phyloP scores from a whole-genome alignment of 2,888 invertebrate species.

The Keiferia lycopersicella region DNA sequence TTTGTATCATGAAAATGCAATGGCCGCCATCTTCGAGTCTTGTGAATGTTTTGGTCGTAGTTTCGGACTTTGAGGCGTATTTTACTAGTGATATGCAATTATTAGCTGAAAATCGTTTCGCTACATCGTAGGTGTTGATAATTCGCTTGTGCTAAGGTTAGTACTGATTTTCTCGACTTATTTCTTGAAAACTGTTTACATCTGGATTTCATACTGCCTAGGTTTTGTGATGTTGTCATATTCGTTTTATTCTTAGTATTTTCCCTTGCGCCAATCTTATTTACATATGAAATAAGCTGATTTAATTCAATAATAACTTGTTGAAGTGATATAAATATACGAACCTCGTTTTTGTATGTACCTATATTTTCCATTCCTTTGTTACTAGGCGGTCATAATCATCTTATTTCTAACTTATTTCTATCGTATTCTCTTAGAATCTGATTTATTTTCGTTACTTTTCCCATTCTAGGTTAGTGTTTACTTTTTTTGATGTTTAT shows the following conservation, averaged over 20 bases:
- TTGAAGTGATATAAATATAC: constrained; percentile 57
- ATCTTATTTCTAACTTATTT: constrained; percentile 37
- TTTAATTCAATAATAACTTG: constrained; percentile 48
- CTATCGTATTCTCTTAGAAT: constrained; percentile 34
- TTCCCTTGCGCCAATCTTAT: constrained; percentile 36
- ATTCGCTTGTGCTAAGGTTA: constrained; percentile 64
- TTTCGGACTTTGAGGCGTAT: constrained; percentile 74
- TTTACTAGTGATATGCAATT: constrained; percentile 74
- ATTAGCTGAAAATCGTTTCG: constrained; percentile 69
- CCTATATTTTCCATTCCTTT: constrained; percentile 64
- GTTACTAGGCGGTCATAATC: constrained; percentile 62
- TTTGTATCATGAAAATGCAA: constrained; percentile 91
- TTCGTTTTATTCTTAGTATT: constrained; percentile 58
- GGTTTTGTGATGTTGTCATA: constrained; percentile 82
- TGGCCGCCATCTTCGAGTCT: constrained; percentile 93
- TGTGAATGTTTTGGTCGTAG: constrained; percentile 88
- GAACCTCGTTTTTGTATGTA: constrained; percentile 74
- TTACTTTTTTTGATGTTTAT: constrained; percentile 79
- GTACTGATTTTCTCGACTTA: constrained; percentile 58
- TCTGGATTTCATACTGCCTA: constrained; percentile 83
- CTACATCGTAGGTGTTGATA: constrained; percentile 64
- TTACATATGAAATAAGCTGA: constrained; percentile 35
- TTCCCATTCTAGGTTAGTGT: constrained; percentile 63
- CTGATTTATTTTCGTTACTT: constrained; percentile 37
- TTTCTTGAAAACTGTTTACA: constrained; percentile 87